Evolutionary conservation across 2,888 invertebrate species (phyloP).

Genomic region (Drosophila demipolita): DNA sequence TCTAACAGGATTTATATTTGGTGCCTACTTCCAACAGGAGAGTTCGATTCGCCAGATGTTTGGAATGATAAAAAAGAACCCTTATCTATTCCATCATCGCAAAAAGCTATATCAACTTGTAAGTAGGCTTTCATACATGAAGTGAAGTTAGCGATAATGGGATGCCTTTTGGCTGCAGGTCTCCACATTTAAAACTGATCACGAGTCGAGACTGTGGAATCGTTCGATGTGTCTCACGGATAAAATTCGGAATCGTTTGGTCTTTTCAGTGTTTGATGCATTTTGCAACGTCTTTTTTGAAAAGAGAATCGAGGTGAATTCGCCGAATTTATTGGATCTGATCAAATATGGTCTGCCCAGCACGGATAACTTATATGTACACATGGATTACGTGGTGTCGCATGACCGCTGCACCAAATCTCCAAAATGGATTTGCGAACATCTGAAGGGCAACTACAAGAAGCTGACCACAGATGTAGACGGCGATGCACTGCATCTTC

Average conservation of each 20-base stretch:
- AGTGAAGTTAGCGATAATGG: background rate
- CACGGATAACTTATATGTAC: conserved; percentile 54
- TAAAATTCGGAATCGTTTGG: conserved; percentile 42
- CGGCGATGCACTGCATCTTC: conserved; percentile 47
- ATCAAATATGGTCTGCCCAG: conserved; percentile 66
- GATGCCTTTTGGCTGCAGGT: conserved; percentile 27
- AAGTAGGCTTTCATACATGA: conserved; percentile 1
- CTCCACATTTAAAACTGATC: conserved; percentile 56
- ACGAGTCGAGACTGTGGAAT: conserved; percentile 59
- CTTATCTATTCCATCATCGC: conserved; percentile 61
- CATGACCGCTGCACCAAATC: conserved; percentile 44
- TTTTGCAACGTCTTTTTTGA: conserved; percentile 29
- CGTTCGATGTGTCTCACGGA: conserved; percentile 25
- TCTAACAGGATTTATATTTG: conserved; percentile 59
- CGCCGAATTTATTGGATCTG: conserved; percentile 47
- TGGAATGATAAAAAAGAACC: conserved; percentile 50
- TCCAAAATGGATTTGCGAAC: conserved; percentile 66
- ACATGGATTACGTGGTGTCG: conserved; percentile 68
- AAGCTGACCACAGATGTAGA: conserved; percentile 39
- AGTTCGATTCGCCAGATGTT: conserved; percentile 48
- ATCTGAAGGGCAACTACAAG: conserved; percentile 44
- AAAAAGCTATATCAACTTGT: conserved; percentile 63
- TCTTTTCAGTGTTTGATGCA: conserved; percentile 43
- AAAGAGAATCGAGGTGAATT: conserved; percentile 7
- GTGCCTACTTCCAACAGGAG: conserved; percentile 65